Conservation (phyloP, 30 jellyfish, hydroid and myxozoan genomes). For the Cassiopea andromeda region DNA sequence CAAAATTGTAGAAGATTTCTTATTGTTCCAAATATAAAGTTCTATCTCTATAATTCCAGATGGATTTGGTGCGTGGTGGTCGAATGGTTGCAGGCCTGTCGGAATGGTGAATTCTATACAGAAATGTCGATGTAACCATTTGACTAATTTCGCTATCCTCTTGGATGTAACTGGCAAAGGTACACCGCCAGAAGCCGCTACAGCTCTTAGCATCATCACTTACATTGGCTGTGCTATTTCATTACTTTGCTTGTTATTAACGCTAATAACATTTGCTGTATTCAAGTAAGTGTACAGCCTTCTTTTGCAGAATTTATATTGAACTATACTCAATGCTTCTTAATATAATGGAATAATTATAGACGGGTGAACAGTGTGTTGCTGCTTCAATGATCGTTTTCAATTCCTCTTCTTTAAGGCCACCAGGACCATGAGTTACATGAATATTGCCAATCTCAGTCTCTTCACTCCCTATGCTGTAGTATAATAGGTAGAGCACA, state of each 20-base stretch:
- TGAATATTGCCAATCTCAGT: too few species aligned
- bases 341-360: too few species aligned
- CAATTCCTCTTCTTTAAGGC: too few species aligned
- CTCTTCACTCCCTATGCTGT: too few species aligned
- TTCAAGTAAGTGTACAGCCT: slow-evolving; percentile 43
- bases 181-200: slow-evolving; percentile 57
- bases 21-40: too few species aligned
- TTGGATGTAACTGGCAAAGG: slow-evolving; percentile 76
- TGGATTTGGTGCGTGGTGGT: slow-evolving; percentile 77
- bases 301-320: not conserved
- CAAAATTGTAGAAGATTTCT: too few species aligned
- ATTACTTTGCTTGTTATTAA: slow-evolving; percentile 32
- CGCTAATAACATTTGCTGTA: slow-evolving; percentile 58
- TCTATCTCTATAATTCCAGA: not conserved
- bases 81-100: slow-evolving; percentile 66
- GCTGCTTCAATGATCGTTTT: too few species aligned
- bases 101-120: slow-evolving; percentile 34
- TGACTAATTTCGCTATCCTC: slow-evolving; percentile 75
- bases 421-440: too few species aligned
- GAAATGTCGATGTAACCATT: slow-evolving; percentile 71
- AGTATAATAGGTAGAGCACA: too few species aligned
- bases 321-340: too few species aligned
- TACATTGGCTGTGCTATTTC: slow-evolving; percentile 81
- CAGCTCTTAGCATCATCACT: slow-evolving; percentile 65
- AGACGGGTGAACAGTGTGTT: too few species aligned